These are phyloP conservation scores for Eupithecia inturbata DNA, from an alignment of 2,888 invertebrate species.

Conservation along the genomic window DNA sequence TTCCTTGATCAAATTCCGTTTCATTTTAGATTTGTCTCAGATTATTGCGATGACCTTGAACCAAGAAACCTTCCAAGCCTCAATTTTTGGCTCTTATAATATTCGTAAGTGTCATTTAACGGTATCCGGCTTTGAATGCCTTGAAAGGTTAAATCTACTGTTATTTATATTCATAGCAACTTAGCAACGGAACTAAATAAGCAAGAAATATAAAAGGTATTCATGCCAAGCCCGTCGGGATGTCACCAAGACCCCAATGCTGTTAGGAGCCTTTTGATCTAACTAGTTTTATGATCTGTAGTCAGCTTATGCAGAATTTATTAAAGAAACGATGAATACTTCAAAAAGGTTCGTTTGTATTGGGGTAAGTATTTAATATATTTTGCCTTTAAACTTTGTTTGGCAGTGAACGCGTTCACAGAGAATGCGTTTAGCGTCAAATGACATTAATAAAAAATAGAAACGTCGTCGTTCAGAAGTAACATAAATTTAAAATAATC, in stretches of 20 bases:
- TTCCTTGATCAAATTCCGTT: background rate
- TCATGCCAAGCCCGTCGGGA: slow-evolving; percentile 50
- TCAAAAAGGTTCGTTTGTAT: background rate
- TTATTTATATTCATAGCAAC: slow-evolving; percentile 19
- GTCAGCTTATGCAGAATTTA: slow-evolving; percentile 24
- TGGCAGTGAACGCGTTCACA: background rate
- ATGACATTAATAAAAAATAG: too few relatives aligned
- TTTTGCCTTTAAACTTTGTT: background rate
- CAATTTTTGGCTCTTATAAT: slow-evolving; percentile 1
- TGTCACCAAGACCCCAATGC: slow-evolving; percentile 47
- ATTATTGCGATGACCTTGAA: slow-evolving; percentile 2
- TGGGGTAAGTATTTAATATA: background rate
- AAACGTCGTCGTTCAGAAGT: background rate
- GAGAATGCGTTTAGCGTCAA: background rate
- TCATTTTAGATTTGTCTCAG: background rate
- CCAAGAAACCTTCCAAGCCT: slow-evolving; percentile 2
- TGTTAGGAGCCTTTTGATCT: slow-evolving; percentile 46
- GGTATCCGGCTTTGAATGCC: slow-evolving; percentile 3
- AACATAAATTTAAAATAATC: background rate
- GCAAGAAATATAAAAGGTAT: slow-evolving; percentile 32
- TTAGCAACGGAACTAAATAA: slow-evolving; percentile 16
- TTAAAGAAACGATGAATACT: background rate
- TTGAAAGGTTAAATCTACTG: slow-evolving; percentile 7
- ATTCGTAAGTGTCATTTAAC: slow-evolving; percentile 11
- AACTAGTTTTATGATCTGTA: slow-evolving; percentile 30